Evolutionary conservation across 2,888 invertebrate genomes (phyloP), one percentile per base, ranked within the genome.

Genomic region (Platypus cylindrus): DNA sequence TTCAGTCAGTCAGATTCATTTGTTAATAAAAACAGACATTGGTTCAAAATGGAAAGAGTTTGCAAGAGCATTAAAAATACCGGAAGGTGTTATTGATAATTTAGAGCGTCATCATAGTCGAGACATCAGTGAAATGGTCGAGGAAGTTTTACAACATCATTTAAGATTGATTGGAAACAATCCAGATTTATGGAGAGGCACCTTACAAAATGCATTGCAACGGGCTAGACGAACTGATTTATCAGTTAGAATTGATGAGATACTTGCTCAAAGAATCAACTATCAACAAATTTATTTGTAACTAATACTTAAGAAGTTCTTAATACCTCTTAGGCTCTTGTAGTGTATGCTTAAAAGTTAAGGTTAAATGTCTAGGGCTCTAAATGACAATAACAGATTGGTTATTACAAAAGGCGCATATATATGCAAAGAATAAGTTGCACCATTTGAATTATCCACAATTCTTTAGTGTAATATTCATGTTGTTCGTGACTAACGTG

Each of bases 1-100:
- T 38, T 29, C 38, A 1, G 40, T 45, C 17, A 30, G 25, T 3
- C 44, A 41, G 36, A 48, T 48, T 1, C 35, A 48, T 22, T 12
- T 40, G 14, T 13, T 45, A 8, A 49, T 57, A 15, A 40, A 45
- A 22, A 14, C 35, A 11, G 45, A 52, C 17, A 50, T 60, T 11
- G 59, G 60, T 0, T 32, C 36, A 3, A 52, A 52, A 24, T 60
- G 60, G 59, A 49, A 46, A 18, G 52, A 55, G 11, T 46, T 61
- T 22, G 58, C 56, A 2, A 44, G 58, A 22, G 43, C 39, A 7
- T 34, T 61, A 16, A 22, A 35, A 1, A 33, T 59, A 2, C 39
- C 37, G 5, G 59, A 60, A 47, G 50, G 51, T 2, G 17, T 45
- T 23, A 55, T 61, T 9, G 58, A 59, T 34, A 38, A 49, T 11